Base-by-base conservation (phyloP, 2,113 vertebrate species). In the Rostratula benghalensis region DNA sequence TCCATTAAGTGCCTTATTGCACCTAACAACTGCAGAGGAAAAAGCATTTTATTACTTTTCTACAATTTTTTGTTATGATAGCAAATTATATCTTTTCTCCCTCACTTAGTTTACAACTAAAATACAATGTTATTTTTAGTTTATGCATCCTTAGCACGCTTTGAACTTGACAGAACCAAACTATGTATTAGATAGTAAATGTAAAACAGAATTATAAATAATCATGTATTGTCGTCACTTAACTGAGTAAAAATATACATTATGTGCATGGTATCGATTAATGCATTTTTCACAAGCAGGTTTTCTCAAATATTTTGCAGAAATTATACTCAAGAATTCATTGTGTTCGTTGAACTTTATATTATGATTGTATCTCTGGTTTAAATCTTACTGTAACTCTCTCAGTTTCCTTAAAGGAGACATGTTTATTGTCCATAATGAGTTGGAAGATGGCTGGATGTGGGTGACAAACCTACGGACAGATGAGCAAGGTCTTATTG, bases 351-450 rank as follows among this genome's bases (percentile, higher is more conserved):
- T 77, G 28, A 54, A 59, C 23, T 25, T 89, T n/a, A 3, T 31
- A 51, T 56, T 61, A 35, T 43, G 22, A 33, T 57, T 35, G 3
- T 63, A 69, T 24, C 33, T 87, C 80, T 94, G 70, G 78, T 96
- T 91, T 87, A 92, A 91, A 86, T 81, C 86, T 96, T 46, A 23
- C 57, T 97, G 71, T 96, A 96, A 79, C 14, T 53, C 7, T 96
- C 87, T 69, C 97, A 99, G 99, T 98, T 99, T 99, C 97, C 98
- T 99, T 96, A 99, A 99, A 98, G 99, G 99, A 97, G 99, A 99
- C 96, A 99, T 99, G 99, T 99, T 99, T 98, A 99, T 99, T 97
- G 99, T 99, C 97, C 99, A 99, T 97, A 99, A 99, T 21, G 99
- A 99, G 97, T 98, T 99, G 97, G 99, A 99, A 83, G 99, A 99